Evolutionary conservation across 2,113 vertebrate genomes (phyloP).

Genomic region (Perccottus glenii): DNA sequence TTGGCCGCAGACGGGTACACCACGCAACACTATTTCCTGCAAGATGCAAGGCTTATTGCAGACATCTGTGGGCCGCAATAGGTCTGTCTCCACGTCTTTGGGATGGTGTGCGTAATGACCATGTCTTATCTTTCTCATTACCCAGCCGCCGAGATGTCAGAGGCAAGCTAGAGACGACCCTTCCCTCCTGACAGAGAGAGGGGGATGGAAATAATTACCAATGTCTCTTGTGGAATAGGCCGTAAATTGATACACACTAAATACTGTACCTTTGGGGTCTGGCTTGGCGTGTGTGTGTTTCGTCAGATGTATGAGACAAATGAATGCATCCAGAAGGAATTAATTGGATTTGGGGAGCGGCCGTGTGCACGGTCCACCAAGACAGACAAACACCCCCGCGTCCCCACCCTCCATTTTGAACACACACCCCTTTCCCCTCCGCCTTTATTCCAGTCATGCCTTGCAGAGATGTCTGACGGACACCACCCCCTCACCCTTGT

Average conservation of each 20-base stretch:
- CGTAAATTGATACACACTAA: constrained; percentile 78
- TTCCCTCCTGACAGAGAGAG: constrained; percentile 52
- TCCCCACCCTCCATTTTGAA: constrained; percentile 31
- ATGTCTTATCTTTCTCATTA: constrained; percentile 67
- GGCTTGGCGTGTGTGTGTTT: constrained; percentile 26
- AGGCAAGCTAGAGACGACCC: constrained; percentile 46
- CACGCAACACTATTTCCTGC: constrained; percentile 20
- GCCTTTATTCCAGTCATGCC: constrained; percentile 77
- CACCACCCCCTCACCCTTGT: constrained; percentile 47
- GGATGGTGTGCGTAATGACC: constrained; percentile 60
- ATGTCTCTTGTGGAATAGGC: constrained; percentile 73
- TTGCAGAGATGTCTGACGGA: constrained; percentile 72
- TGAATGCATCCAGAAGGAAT: constrained; percentile 79
- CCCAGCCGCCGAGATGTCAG: constrained; percentile 56
- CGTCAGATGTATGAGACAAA: constrained; percentile 71
- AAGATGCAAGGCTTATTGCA: constrained; percentile 44
- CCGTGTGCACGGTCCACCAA: constrained; percentile 72
- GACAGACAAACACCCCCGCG: constrained; percentile 62
- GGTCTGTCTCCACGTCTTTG: constrained; percentile 16
- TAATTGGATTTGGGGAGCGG: constrained; percentile 79
- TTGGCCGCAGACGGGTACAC: constrained; percentile 14
- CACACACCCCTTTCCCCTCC: constrained; percentile 49
- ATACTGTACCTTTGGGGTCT: constrained; percentile 67
- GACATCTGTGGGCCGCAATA: constrained; percentile 26
- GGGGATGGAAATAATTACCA: constrained; percentile 74